These are phyloP conservation scores for Dryobota labecula DNA, from an alignment of 2,888 invertebrate genomes.

Conservation along the genomic window DNA sequence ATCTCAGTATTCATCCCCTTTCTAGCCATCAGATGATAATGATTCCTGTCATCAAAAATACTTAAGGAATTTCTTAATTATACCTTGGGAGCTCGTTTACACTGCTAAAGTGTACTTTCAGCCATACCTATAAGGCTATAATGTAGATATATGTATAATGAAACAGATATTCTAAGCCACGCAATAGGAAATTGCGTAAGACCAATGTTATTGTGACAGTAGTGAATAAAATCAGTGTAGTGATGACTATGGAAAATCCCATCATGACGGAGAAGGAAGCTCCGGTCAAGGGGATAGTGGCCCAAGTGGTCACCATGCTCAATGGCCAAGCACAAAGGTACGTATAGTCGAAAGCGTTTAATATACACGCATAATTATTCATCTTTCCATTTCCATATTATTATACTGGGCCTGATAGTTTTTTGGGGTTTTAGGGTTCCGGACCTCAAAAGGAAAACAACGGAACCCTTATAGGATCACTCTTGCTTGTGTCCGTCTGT, in stretches of 20 bases:
- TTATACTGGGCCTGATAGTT: background rate
- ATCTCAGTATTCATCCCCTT: background rate
- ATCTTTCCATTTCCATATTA: background rate
- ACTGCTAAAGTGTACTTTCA: slow-evolving; percentile 11
- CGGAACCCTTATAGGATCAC: no score
- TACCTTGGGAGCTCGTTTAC: slow-evolving; percentile 17
- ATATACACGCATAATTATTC: background rate
- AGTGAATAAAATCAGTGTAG: slow-evolving; percentile 64
- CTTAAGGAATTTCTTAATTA: background rate
- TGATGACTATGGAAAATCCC: slow-evolving; percentile 86
- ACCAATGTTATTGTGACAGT: slow-evolving; percentile 49
- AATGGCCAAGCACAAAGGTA: slow-evolving; percentile 89
- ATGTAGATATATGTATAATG: slow-evolving; percentile 32
- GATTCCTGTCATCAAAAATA: background rate
- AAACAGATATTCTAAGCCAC: slow-evolving; percentile 11
- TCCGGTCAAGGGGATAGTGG: slow-evolving; percentile 88
- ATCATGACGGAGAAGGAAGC: slow-evolving; percentile 85
- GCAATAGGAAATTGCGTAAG: slow-evolving; percentile 39
- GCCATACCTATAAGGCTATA: background rate
- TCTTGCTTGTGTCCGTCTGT: no score
- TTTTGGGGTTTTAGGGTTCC: background rate
- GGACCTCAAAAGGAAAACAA: no score
- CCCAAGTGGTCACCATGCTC: slow-evolving; percentile 89
- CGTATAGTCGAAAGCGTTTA: slow-evolving; percentile 59
- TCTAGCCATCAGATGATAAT: background rate